Base-by-base conservation (phyloP, 2,113 vertebrate species). In the Chiloscyllium plagiosum region DNA sequence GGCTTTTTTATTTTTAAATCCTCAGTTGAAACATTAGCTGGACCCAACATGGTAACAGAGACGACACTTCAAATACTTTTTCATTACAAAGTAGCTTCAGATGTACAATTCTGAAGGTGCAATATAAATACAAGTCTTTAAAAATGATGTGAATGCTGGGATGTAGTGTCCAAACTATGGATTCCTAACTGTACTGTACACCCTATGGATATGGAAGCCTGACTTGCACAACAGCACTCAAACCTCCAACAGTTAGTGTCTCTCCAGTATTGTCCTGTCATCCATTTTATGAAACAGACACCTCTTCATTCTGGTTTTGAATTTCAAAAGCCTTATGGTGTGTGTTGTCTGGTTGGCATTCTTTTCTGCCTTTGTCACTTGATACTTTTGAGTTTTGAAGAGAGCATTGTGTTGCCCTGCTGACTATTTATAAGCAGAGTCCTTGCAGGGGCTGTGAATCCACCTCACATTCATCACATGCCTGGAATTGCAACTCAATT, bases 351-450 rank as follows among this genome's bases (percentile, higher is more conserved):
- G 89, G 56, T 66, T 29, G 33, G 52, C 89, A 92, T 92, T 92
- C 89, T 61, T 66, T 92, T 92, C 33, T 92, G 56, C 89, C 56
- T 92, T 92, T 92, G 89, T 92, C 89, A 92, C 56, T 66, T 37
- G 89, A 92, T 61, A 92, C 61, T 92, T 29, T 33, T 15, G 33
- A 29, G 89, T 37, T 92, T 37, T 92, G 86, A 61, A 89, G 86
- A 56, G 50, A 89, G 24, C 26, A 89, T 89, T 89, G 89, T 92
- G 89, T 33, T 61, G 89, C 37, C n/a, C 89, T 66, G 52, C 89
- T 37, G 33, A 92, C 89, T 92, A 92, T 92, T 92, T 92, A 92
- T 92, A 92, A 65, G 89, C 29, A 66, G 1, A 1, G 89, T 37
- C 89, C 33, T 37, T 4, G 89, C 89, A 92, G 56, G 17, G 33